Conservation (phyloP, 2,888 invertebrate genomes). For the Ectemnius continuus region DNA sequence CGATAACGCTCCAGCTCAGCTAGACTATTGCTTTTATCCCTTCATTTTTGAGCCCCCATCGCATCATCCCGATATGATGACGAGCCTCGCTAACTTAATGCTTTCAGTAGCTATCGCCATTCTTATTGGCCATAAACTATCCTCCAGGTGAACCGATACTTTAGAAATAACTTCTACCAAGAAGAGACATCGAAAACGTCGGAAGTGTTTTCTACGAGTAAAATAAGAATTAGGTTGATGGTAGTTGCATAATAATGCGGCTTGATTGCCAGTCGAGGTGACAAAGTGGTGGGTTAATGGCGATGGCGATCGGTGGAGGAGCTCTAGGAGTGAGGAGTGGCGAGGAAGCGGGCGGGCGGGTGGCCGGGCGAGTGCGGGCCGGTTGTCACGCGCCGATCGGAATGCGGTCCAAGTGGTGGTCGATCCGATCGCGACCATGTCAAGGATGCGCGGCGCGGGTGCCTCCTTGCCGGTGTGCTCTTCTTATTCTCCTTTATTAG, state of each 20-base stretch:
- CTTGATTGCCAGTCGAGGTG: too few species aligned
- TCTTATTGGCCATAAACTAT: too few species aligned
- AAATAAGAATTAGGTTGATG: too few species aligned
- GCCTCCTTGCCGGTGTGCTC: conserved; percentile 31
- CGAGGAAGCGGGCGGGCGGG: background rate
- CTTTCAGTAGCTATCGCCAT: conserved; percentile 8
- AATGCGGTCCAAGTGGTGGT: conserved; percentile 60
- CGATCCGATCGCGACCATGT: conserved; percentile 53
- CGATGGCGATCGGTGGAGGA: too few species aligned
- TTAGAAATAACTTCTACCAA: too few species aligned
- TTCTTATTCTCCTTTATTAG: conserved; percentile 68
- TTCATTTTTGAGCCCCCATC: background rate
- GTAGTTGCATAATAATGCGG: too few species aligned
- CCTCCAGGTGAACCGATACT: background rate
- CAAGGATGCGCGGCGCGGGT: conserved; percentile 51
- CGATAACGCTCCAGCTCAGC: background rate
- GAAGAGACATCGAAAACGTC: too few species aligned
- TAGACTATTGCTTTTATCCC: conserved; percentile 1
- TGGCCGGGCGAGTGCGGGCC: background rate
- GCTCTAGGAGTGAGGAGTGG: background rate
- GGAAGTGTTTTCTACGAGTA: too few species aligned
- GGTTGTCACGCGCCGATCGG: conserved; percentile 46
- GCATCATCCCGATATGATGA: conserved; percentile 1
- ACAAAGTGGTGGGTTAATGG: too few species aligned
- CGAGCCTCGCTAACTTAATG: background rate